Evolutionary conservation across 2,113 vertebrate genomes (phyloP).

Genomic region (Crotalus horridus): DNA sequence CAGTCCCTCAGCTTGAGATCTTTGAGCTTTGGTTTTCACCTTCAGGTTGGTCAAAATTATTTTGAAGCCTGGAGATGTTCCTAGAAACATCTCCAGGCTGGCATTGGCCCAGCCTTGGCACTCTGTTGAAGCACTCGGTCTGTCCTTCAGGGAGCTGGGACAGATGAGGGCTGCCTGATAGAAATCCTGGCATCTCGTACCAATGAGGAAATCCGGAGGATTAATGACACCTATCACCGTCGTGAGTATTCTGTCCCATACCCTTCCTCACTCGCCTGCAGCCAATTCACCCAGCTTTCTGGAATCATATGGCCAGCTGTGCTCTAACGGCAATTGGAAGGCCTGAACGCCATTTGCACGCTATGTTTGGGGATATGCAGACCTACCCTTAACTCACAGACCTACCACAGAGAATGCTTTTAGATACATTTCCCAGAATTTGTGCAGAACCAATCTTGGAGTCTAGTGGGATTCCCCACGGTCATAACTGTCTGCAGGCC

Average conservation of each 20-base stretch:
- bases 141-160: slow-evolving; percentile 84
- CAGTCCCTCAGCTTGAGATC: neutral
- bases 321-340: neutral
- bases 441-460: neutral
- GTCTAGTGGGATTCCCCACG: neutral
- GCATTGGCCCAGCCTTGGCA: no score
- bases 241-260: slow-evolving; percentile 63
- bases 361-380: neutral
- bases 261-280: neutral
- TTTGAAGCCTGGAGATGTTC: neutral
- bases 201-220: slow-evolving; percentile 73
- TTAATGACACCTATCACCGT: slow-evolving; percentile 75
- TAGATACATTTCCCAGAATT: neutral
- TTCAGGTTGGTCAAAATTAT: neutral
- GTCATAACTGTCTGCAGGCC: neutral
- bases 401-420: neutral
- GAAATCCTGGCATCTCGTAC: slow-evolving; percentile 92
- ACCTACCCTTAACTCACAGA: neutral
- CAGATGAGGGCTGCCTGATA: slow-evolving; percentile 90
- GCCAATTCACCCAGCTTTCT: neutral
- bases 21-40: no score
- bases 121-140: neutral
- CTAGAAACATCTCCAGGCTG: neutral
- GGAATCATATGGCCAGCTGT: neutral
- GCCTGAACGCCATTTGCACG: neutral